Conservation (phyloP, 2,113 vertebrate species). For the Irena cyanogastra region DNA sequence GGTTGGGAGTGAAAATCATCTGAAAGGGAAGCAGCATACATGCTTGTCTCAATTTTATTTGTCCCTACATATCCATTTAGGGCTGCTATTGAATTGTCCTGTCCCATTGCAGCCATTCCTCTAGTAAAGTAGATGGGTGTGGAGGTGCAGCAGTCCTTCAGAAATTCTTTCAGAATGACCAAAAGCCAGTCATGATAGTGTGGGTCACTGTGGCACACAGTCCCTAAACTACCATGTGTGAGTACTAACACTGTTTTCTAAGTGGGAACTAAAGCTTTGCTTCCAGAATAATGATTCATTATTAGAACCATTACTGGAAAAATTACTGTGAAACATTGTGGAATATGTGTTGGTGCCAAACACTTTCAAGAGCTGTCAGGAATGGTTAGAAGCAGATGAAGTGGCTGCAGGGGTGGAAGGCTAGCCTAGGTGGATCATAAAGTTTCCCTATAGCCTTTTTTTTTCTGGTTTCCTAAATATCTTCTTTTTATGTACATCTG, state of each 20-base stretch:
- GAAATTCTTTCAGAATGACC: not conserved
- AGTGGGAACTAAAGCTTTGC: not conserved
- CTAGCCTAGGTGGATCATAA: not conserved
- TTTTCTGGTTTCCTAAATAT: not conserved
- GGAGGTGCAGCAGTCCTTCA: not conserved
- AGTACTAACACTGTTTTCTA: not conserved
- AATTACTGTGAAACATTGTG: not conserved
- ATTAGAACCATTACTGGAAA: no score
- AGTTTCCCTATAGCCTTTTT: not conserved
- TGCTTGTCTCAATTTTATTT: not conserved
- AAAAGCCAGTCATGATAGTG: not conserved
- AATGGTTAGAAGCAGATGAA: not conserved
- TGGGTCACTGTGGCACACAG: not conserved
- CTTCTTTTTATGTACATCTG: not conserved
- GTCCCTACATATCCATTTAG: not conserved
- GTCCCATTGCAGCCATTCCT: not conserved
- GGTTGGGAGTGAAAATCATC: not conserved
- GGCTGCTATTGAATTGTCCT: not conserved
- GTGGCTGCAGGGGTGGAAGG: accelerated
- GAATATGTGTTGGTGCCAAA: not conserved
- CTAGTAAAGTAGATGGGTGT: not conserved
- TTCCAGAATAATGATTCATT: not conserved
- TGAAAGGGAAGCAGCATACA: not conserved
- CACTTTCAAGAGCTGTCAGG: not conserved
- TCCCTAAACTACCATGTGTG: not conserved